phyloP scores from a whole-genome alignment of 2,797 vertebrate species.

The Scarus forsteni region DNA sequence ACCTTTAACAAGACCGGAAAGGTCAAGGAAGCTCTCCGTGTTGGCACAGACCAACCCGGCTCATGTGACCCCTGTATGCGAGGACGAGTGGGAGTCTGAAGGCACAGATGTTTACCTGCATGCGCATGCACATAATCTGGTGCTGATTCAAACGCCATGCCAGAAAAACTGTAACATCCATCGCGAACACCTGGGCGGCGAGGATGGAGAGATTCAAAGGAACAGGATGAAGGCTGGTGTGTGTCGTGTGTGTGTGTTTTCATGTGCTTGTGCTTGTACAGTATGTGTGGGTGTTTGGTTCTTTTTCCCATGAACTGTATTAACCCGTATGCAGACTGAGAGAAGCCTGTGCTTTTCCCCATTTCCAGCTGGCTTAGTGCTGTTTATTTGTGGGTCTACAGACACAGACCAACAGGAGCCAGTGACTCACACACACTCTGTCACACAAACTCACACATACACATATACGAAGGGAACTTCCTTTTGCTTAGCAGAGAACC shows the following conservation, averaged over 20 bases:
- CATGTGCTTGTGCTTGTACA: constrained; percentile 35
- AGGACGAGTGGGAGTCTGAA: constrained; percentile 43
- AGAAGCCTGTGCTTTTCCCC: constrained; percentile 75
- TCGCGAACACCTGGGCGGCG: constrained; percentile 50
- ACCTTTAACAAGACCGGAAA: constrained; percentile 68
- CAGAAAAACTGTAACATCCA: constrained; percentile 30
- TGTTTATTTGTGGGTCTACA: constrained; percentile 81
- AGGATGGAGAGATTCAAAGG: constrained; percentile 45
- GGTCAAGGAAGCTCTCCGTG: constrained; percentile 69
- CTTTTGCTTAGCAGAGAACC: constrained; percentile 52
- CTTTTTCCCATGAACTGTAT: constrained; percentile 84
- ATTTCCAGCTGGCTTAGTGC: constrained; percentile 83
- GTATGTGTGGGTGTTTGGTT: constrained; percentile 67
- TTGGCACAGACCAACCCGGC: constrained; percentile 71
- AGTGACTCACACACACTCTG: constrained; percentile 66
- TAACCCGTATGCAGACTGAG: constrained; percentile 76
- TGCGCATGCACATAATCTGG: constrained; percentile 4
- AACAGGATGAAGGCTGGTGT: constrained; percentile 29
- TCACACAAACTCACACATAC: constrained; percentile 33
- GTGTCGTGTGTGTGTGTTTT: constrained; percentile 5
- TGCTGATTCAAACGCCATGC: constrained; percentile 22
- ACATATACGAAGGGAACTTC: constrained; percentile 47
- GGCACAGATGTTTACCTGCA: constrained; percentile 55
- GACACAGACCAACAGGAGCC: constrained; percentile 85
- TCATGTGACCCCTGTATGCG: constrained; percentile 53